Percentiles rank a stretch among this genome's conserved stretches.
phyloP scores from a whole-genome alignment of 1,140 invertebrate genomes.

The Dendrolimus punctatus region DNA sequence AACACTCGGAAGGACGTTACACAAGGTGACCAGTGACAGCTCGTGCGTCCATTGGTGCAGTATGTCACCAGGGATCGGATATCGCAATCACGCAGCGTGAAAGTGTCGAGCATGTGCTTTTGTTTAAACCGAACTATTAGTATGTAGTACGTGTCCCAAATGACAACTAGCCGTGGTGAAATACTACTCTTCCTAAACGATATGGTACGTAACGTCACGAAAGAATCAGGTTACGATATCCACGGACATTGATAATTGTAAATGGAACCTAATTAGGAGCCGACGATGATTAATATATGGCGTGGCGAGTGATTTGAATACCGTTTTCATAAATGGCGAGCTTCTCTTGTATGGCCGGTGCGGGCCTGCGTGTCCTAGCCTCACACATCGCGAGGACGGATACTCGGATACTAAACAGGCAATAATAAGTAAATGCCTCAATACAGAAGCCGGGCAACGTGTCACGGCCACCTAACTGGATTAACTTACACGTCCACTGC shows the following conservation, averaged over 20 bases:
- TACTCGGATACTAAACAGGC: slow-evolving; percentile 44
- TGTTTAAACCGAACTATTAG: slow-evolving; percentile 42
- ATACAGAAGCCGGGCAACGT: slow-evolving; percentile 54
- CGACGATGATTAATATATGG: slow-evolving; percentile 20
- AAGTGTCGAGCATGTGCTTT: slow-evolving; percentile 47
- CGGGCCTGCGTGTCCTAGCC: slow-evolving; percentile 47
- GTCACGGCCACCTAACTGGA: slow-evolving; percentile 70
- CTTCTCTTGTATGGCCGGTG: slow-evolving; percentile 61
- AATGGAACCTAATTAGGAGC: slow-evolving; percentile 24
- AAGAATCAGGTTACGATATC: slow-evolving; percentile 30
- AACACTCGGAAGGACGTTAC: slow-evolving; percentile 25
- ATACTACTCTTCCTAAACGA: slow-evolving; percentile 32
- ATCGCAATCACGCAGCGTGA: slow-evolving; percentile 49
- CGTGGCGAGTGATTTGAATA: slow-evolving; percentile 29
- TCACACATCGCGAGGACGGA: slow-evolving; percentile 55
- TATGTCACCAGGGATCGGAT: slow-evolving; percentile 48
- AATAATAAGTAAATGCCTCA: slow-evolving; percentile 39
- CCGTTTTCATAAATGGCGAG: slow-evolving; percentile 64
- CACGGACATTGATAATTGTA: slow-evolving; percentile 47
- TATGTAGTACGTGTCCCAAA: slow-evolving; percentile 58
- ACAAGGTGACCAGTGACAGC: slow-evolving; percentile 24
- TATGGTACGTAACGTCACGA: slow-evolving; percentile 21
- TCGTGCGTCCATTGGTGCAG: slow-evolving; percentile 22
- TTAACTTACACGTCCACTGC: slow-evolving; percentile 61
- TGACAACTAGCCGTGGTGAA: slow-evolving; percentile 59